Percentiles rank a stretch among this genome's conserved stretches.
These are phyloP conservation scores for Mesorhabditis spiculigera DNA, from an alignment of 2,888 invertebrate species.

Conservation along the genomic window DNA sequence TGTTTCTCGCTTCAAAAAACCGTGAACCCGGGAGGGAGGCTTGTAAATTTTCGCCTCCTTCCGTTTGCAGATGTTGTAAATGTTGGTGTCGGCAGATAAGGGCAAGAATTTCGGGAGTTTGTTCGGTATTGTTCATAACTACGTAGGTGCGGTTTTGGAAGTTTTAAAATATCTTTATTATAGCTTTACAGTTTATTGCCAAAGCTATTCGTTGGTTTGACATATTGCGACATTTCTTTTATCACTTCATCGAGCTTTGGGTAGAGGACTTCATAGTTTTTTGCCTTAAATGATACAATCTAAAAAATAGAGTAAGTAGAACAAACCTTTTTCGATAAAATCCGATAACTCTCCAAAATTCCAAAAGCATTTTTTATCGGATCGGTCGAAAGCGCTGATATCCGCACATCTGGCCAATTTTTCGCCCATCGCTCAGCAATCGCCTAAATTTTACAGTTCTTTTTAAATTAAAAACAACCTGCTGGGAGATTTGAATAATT, in stretches of 20 bases:
- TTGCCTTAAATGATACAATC: background rate
- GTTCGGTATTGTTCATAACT: background rate
- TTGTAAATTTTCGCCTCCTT: background rate
- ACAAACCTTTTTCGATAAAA: constrained; percentile 13
- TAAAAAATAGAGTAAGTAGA: background rate
- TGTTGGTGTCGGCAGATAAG: background rate
- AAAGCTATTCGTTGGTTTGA: background rate
- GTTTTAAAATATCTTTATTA: background rate
- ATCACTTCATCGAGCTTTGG: background rate
- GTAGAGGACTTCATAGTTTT: background rate
- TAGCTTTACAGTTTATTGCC: background rate
- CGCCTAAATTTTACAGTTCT: background rate
- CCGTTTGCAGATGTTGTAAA: constrained; percentile 5
- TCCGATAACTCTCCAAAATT: constrained; percentile 19
- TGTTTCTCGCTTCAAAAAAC: too few species aligned
- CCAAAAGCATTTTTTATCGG: constrained; percentile 38
- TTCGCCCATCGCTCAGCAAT: constrained; percentile 13
- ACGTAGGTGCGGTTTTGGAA: background rate
- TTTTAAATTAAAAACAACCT: background rate
- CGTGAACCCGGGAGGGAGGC: too few species aligned
- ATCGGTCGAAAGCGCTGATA: constrained; percentile 39
- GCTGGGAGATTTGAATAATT: background rate
- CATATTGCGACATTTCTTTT: background rate
- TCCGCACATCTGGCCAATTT: constrained; percentile 15
- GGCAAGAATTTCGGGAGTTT: background rate